Base-by-base conservation (phyloP, 30 jellyfish, hydroid and myxozoan species). In the Sanderia malayensis region DNA sequence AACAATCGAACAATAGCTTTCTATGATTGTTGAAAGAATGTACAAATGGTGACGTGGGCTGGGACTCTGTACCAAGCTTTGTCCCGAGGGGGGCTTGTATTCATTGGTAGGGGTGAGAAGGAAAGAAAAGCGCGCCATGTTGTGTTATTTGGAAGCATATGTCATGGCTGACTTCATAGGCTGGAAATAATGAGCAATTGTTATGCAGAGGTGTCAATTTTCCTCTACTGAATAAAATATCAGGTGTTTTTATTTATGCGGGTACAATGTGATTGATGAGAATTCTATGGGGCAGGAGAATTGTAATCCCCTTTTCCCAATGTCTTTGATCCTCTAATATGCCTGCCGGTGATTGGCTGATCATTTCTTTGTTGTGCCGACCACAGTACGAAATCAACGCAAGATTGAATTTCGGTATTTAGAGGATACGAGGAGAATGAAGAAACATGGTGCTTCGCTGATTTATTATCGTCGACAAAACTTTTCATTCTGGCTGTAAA, bases 291-390 rank as follows among this genome's bases (percentile, higher is more conserved):
- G 52, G 13, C 52, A 37, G 13, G 10, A 37, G 52, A 37, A 4
- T 37, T 37, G 10, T 37, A 37, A 37, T 37, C 52, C n/a, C n/a
- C 52, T 37, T 37, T 37, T 37, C 52, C 52, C 52, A 37, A 37
- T 37, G 52, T 37, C 52, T 13, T 37, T 37, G 52, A 37, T 37
- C 52, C 52, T 37, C 52, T 37, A 37, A 37, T 37, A 37, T 37
- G 13, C 87, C 62, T 73, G 57, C 44, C 23, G 80, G 80, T 62
- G 87, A 76, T 76, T 76, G 87, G 87, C 45, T 31, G 67, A 68
- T 15, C 23, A 17, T 8, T 29, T 72, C 55, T 76, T 75, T 28
- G 78, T 76, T 19, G 41, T 61, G 63, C 87, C 87, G 87, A 76
- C 67, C 58, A 44, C 47, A 23, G 70, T 32, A 58, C 31, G 75